Evolutionary conservation across 2,888 invertebrate genomes (phyloP), one percentile per base, ranked within the genome.

Genomic region (Scaptomyza polygonia): DNA sequence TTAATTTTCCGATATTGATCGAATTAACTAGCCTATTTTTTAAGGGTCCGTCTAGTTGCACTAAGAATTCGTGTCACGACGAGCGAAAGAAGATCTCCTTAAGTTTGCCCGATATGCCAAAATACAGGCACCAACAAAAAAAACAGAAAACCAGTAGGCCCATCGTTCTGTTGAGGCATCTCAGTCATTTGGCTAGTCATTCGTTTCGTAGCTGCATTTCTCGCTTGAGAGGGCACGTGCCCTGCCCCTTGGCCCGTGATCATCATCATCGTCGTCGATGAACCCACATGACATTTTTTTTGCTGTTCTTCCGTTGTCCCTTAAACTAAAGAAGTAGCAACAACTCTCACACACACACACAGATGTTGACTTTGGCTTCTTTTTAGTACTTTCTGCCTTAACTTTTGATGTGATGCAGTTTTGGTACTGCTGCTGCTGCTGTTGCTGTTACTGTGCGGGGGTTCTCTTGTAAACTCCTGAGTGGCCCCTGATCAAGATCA

Each of bases 211-310:
- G 69, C 63, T 84, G 85, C 85, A 84, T 82, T 87, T 85, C 86
- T 86, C 84, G 84, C 88, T 85, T 88, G 83, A 85, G 88, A 85
- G 84, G 88, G 80, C 84, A 85, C 88, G 84, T 85, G 84, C 86
- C 83, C 61, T 25, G 27, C 43, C 21, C 52, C 5, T 16, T 30
- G 11, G 8, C 21, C 12, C 43, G 29, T 34, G 3, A 18, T 34
- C 14, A 12, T 21, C 44, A 11, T 11, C 61, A 11, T 21, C 56
- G 56, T 71, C 57, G 56, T 30, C 53, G 52, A 29, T 79, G 86
- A 77, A 72, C 84, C 88, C 88, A 87, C 86, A 84, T 86, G 88
- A 87, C 83, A 84, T 71, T 78, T 70, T 14, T 9, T 1, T 3
- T 16, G 29, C 14, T 45, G 4, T 32, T 36, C 29, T 42, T 16